phyloP scores from a whole-genome alignment of 2,797 vertebrate species.

The Sebastes nivosus region DNA sequence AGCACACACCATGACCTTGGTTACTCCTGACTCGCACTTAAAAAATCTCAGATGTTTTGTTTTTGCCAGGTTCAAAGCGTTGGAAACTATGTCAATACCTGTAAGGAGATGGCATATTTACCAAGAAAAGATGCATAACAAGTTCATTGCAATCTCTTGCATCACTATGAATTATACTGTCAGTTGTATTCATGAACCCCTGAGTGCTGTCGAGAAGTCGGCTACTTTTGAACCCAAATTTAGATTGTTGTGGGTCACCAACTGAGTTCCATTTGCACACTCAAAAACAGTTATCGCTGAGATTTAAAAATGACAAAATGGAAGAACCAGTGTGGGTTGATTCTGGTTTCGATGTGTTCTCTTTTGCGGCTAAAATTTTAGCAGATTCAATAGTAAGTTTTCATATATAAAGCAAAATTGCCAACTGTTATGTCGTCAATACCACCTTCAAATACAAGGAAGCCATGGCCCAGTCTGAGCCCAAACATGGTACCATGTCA shows the following conservation, averaged over 20 bases:
- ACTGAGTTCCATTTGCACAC: not conserved
- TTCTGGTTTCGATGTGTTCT: not conserved
- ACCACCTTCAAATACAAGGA: not conserved
- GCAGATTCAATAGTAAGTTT: not conserved
- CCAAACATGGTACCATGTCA: no score
- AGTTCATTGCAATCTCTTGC: constrained; percentile 72
- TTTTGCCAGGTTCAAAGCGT: constrained; percentile 73
- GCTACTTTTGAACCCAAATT: constrained; percentile 25
- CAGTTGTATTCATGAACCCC: constrained; percentile 57
- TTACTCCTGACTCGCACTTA: constrained; percentile 22
- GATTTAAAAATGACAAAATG: not conserved
- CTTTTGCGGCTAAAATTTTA: not conserved
- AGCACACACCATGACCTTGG: constrained; percentile 26
- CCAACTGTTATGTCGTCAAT: not conserved
- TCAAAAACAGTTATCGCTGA: not conserved
- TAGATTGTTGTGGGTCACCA: not conserved
- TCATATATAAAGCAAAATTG: not conserved
- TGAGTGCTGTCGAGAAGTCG: constrained; percentile 30
- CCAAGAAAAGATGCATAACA: constrained; percentile 63
- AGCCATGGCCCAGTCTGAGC: not conserved
- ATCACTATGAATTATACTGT: constrained; percentile 69
- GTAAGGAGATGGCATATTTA: constrained; percentile 73
- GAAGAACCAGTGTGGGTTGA: not conserved
- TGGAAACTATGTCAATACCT: constrained; percentile 74
- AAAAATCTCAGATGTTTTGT: constrained; percentile 50